Evolutionary conservation across 2,113 vertebrate genomes (phyloP).

Genomic region (Gymnobelideus leadbeateri): DNA sequence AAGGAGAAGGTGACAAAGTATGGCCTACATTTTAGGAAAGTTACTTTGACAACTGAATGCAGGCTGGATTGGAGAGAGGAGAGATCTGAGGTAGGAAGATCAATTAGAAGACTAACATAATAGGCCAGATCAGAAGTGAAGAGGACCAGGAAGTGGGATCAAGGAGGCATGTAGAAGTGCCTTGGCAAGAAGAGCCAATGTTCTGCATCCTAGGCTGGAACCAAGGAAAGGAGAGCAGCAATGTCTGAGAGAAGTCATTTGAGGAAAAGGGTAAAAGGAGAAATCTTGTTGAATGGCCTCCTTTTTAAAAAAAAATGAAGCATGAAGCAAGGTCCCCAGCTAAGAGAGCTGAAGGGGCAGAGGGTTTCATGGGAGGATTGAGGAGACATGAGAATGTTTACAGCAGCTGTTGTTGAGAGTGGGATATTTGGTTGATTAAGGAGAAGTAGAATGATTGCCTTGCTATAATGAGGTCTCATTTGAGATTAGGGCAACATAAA

Average conservation of each 20-base stretch:
- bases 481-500: background rate
- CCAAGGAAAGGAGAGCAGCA: background rate
- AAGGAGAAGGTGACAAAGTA: background rate
- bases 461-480: background rate
- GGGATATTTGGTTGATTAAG: background rate
- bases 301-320: background rate
- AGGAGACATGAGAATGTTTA: background rate
- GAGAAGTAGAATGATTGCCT: background rate
- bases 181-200: background rate
- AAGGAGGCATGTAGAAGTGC: background rate
- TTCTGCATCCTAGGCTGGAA: background rate
- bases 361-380: background rate
- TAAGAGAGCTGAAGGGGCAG: background rate
- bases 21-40: background rate
- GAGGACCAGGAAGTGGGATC: background rate
- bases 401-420: background rate
- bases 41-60: background rate
- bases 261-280: background rate
- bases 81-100: background rate
- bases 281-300: background rate
- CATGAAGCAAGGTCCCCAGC: background rate
- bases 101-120: background rate
- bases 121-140: background rate
- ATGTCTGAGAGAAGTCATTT: background rate
- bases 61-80: background rate